Base-by-base conservation (phyloP, 2,113 vertebrate species). In the Psephotus haematonotus region DNA sequence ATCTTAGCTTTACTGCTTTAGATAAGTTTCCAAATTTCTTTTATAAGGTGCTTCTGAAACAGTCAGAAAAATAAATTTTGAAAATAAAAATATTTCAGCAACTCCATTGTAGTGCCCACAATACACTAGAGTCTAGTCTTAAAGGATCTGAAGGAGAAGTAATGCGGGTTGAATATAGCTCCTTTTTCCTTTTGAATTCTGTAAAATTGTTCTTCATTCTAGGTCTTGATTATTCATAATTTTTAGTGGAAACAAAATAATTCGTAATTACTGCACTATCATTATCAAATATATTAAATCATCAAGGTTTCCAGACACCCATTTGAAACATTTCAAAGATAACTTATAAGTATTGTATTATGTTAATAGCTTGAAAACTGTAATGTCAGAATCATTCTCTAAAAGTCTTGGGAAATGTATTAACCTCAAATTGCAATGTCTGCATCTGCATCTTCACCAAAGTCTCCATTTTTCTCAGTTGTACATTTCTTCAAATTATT, bases 401-500 rank as follows among this genome's bases (percentile, higher is more conserved):
- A 75, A 93, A 90, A 65, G 76, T 91, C 71, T 33, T 92, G 71
- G 62, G 46, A 81, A 75, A 88, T 96, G 4, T 84, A 88, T 75
- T 87, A 85, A 78, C n/a, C 27, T 83, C 80, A 84, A 84, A 90
- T 96, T 94, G 86, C 43, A 85, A 69, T 79, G 33, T 24, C 47
- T 92, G 59, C n/a, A 82, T 27, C 50, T 92, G 59, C n/a, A 86
- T 65, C 62, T 91, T 93, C 82, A 88, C 8, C 28, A 81, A 74
- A 77, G 24, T 80, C n/a, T 95, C 59, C 7, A 53, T 89, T 80
- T 95, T 92, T 82, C 41, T 92, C 39, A 55, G 11, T 25, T 55
- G 20, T 85, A 5, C 67, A 68, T 95, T 96, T 82, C 46, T 82
- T 92, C 78, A 89, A 92, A 88, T 95, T 82, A 88, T 86, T 94